These are phyloP conservation scores for Mesorhabditis belari DNA, from an alignment of 2,888 invertebrate genomes.

Conservation along the genomic window DNA sequence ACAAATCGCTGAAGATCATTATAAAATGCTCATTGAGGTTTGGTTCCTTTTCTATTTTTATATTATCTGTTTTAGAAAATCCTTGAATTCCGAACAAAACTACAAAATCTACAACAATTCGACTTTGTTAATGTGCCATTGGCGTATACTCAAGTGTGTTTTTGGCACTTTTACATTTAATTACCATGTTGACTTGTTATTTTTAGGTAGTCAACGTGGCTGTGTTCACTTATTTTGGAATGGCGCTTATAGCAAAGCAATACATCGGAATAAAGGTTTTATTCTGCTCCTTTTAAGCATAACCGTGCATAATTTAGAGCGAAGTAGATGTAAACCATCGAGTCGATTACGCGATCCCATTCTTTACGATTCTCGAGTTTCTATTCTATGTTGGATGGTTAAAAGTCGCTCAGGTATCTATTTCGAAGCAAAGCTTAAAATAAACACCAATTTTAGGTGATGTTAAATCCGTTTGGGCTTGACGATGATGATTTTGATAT, in stretches of 20 bases:
- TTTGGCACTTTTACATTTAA: not conserved
- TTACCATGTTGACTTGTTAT: not conserved
- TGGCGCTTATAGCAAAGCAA: slow-evolving; percentile 24
- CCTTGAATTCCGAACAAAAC: slow-evolving; percentile 23
- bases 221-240: slow-evolving; percentile 23
- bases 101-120: slow-evolving; percentile 33
- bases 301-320: no score
- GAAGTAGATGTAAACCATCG: not conserved
- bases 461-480: slow-evolving; percentile 40
- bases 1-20: slow-evolving; percentile 18
- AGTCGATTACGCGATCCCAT: slow-evolving; percentile 19
- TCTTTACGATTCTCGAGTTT: slow-evolving; percentile 27
- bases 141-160: slow-evolving; percentile 25
- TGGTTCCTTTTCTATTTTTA: not conserved
- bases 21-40: slow-evolving; percentile 9
- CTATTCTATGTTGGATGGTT: slow-evolving; percentile 33
- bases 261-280: slow-evolving; percentile 4
- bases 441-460: slow-evolving; percentile 10
- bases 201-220: slow-evolving; percentile 20
- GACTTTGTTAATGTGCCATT: slow-evolving; percentile 35
- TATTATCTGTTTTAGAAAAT: slow-evolving; percentile 8
- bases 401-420: slow-evolving; percentile 16
- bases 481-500: slow-evolving; percentile 44
- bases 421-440: not conserved
- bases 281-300: no score